A percentile compares a stretch with the other conserved stretches of the same genome.
These are phyloP conservation scores for Sarcoramphus papa DNA, from an alignment of 2,797 vertebrate genomes.

Conservation along the genomic window DNA sequence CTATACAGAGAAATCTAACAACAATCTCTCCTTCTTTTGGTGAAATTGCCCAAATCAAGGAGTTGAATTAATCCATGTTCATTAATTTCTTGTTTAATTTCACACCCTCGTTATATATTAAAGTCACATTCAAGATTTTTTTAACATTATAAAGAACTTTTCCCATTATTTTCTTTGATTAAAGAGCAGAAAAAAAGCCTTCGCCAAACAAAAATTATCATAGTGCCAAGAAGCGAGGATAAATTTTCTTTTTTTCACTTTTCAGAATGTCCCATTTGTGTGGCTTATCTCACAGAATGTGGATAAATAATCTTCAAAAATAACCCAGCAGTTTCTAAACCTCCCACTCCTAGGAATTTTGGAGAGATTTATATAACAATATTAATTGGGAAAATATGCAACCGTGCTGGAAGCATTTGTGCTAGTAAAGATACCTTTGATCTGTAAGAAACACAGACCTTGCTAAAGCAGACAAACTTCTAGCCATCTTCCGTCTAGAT, in stretches of 20 bases:
- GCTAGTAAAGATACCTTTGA: background rate
- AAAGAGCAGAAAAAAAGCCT: background rate
- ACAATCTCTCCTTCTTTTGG: background rate
- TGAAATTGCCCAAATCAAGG: background rate
- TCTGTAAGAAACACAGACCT: background rate
- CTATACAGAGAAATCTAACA: background rate
- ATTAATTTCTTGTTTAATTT: background rate
- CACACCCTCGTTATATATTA: background rate
- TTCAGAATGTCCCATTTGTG: background rate
- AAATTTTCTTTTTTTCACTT: background rate
- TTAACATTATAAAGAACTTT: background rate
- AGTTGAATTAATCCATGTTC: background rate
- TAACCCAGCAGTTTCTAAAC: background rate
- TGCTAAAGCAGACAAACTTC: background rate
- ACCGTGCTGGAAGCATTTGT: background rate
- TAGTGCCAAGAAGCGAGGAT: background rate
- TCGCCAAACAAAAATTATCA: background rate
- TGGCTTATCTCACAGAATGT: background rate
- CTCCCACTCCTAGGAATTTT: background rate
- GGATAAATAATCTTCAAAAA: background rate
- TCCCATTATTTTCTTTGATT: background rate
- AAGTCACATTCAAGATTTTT: background rate
- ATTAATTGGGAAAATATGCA: background rate
- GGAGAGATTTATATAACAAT: background rate
- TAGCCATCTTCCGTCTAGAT: background rate